Base-by-base conservation (phyloP, 2,113 vertebrate genomes). In the Periophthalmodon schlosseri region DNA sequence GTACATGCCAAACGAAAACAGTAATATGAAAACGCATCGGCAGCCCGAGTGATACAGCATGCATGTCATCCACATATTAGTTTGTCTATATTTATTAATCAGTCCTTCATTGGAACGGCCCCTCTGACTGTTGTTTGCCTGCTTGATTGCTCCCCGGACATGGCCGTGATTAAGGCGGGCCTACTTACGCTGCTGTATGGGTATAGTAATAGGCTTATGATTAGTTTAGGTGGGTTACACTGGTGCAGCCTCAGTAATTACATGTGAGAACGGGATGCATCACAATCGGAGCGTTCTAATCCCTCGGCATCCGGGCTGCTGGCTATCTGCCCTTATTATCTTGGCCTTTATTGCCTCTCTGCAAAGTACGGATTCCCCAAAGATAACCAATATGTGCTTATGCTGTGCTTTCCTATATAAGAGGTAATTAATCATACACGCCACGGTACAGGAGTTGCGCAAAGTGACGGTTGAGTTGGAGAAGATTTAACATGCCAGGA, bases 141-240 rank as follows among this genome's bases (percentile, higher is more conserved):
- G 46, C 47, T 52, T 75, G 66, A 80, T 80, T 87, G 49, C 72
- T 80, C 78, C 74, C 71, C 16, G 65, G 74, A 81, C 72, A 73
- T 20, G 34, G 33, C 64, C 57, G 54, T 56, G 74, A 74, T 70
- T 28, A 69, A 36, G 56, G 64, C 39, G 73, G 80, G 39, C 18
- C 72, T 81, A 66, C 75, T 87, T 81, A 82, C 54, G 74, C 70
- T 36, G 34, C 33, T 72, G 73, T 73, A 76, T 78, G 56, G 74
- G 65, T 78, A 69, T 85, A 60, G 57, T 60, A 80, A 88, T 75
- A 46, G 44, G 34, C 63, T 75, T 78, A 64, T 79, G 80, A 85
- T 83, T 83, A 74, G 78, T 84, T 80, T 63, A 75, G 71, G 66
- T 77, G 73, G 68, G 75, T 68, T 66, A 60, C 10, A 61, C 23